Conservation (phyloP, 2,797 vertebrate genomes). For the Sebastolobus alascanus region DNA sequence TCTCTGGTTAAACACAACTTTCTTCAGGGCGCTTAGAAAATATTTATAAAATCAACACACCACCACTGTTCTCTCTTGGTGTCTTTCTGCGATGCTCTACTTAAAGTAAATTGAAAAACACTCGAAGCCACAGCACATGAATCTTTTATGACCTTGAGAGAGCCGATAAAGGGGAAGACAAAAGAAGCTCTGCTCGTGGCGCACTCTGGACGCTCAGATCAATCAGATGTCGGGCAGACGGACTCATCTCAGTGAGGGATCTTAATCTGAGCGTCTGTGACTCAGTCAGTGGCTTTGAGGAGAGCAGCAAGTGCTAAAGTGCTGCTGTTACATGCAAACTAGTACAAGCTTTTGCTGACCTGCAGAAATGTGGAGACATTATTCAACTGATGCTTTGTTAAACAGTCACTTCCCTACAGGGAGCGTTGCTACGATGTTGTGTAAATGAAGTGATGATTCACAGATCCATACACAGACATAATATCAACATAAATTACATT, state of each 20-base stretch:
- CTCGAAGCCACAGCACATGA: constrained; percentile 72
- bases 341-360: neutral
- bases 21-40: constrained; percentile 49
- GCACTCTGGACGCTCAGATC: constrained; percentile 71
- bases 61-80: constrained; percentile 43
- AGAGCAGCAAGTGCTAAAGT: constrained; percentile 9
- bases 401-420: neutral
- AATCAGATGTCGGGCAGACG: constrained; percentile 74
- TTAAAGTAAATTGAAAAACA: constrained; percentile 80
- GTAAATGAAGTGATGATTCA: neutral
- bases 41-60: constrained; percentile 69
- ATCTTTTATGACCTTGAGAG: constrained; percentile 82
- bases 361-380: constrained; percentile 1
- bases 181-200: constrained; percentile 65
- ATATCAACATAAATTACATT: neutral
- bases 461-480: neutral
- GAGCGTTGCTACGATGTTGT: neutral
- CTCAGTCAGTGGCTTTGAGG: constrained; percentile 32
- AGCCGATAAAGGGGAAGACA: constrained; percentile 78
- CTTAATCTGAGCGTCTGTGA: constrained; percentile 46
- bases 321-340: neutral
- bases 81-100: constrained; percentile 44
- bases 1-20: constrained; percentile 34
- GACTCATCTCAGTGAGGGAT: constrained; percentile 57
- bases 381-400: neutral